Percentiles rank a stretch among this genome's conserved stretches.
Conservation (phyloP, 92 coral and sea anemone genomes). For the Phenganax marumi region DNA sequence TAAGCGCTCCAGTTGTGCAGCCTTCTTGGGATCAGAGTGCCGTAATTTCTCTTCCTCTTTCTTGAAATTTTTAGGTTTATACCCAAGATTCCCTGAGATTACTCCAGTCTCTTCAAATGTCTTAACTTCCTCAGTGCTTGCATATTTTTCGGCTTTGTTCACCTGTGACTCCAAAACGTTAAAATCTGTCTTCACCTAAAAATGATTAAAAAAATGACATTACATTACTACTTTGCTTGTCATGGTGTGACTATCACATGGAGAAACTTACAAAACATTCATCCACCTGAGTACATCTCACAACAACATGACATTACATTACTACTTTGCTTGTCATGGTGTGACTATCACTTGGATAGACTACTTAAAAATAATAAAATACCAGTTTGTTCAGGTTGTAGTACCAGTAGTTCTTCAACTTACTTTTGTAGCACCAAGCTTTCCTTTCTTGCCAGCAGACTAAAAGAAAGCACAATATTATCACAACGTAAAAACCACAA, state of each 20-base stretch:
- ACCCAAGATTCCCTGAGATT: slow-evolving; percentile 76
- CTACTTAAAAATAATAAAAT: not conserved
- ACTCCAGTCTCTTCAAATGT: slow-evolving; percentile 71
- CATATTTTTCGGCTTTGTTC: slow-evolving; percentile 73
- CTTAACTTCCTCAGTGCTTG: slow-evolving; percentile 63
- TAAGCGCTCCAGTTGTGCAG: slow-evolving; percentile 87
- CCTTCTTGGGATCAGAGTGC: slow-evolving; percentile 91
- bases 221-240: not conserved
- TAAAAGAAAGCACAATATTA: slow-evolving; percentile 23
- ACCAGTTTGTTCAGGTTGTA: not conserved
- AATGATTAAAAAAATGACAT: not conserved
- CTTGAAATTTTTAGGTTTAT: slow-evolving; percentile 76
- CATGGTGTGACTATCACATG: no score
- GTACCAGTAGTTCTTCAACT: not conserved
- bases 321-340: no score
- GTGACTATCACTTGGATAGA: not conserved
- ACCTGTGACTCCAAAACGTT: slow-evolving; percentile 83
- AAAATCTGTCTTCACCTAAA: slow-evolving; percentile 82
- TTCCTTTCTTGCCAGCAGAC: slow-evolving; percentile 98
- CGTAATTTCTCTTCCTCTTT: slow-evolving; percentile 85
- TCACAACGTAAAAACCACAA: not conserved
- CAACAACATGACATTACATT: no score
- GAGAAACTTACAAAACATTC: no score
- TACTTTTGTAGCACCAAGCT: slow-evolving; percentile 91
- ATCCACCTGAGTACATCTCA: no score